Conservation (phyloP, 1,140 invertebrate genomes). For the Papilio polytes region DNA sequence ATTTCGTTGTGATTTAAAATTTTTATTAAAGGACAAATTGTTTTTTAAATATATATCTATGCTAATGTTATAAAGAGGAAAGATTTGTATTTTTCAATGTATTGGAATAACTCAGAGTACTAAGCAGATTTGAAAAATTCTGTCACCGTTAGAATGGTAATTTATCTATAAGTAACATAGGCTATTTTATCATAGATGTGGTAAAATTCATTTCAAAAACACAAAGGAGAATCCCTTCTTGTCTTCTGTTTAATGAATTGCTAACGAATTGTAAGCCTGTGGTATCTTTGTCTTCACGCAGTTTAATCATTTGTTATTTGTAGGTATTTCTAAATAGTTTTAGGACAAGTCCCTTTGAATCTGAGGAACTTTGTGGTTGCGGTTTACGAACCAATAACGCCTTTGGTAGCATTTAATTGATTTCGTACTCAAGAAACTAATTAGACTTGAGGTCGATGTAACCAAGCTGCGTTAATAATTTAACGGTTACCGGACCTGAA, state of each 20-base stretch:
- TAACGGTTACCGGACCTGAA: constrained; percentile 61
- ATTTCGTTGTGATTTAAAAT: not conserved
- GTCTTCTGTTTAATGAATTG: constrained; percentile 34
- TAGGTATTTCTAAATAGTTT: constrained; percentile 48
- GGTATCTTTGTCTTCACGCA: constrained; percentile 22
- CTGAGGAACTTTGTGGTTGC: constrained; percentile 64
- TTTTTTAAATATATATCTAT: not conserved
- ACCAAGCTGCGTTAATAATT: constrained; percentile 77
- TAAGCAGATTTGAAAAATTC: too few relatives aligned
- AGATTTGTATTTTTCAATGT: too few relatives aligned
- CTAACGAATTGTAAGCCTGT: constrained; percentile 36
- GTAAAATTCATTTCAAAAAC: constrained; percentile 26
- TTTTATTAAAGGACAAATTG: not conserved
- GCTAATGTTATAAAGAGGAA: too few relatives aligned
- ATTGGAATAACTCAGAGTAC: too few relatives aligned
- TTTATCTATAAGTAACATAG: too few relatives aligned
- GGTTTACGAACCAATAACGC: constrained; percentile 57
- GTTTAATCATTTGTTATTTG: constrained; percentile 51
- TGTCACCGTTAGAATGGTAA: too few relatives aligned
- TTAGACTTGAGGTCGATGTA: constrained; percentile 80
- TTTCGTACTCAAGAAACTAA: constrained; percentile 80
- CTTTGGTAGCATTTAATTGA: constrained; percentile 79
- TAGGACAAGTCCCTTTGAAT: constrained; percentile 63
- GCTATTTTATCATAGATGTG: not conserved
- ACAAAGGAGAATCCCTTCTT: not conserved